Base-by-base conservation (phyloP, 2,888 invertebrate species). In the Zhuqinia jingwanae region DNA sequence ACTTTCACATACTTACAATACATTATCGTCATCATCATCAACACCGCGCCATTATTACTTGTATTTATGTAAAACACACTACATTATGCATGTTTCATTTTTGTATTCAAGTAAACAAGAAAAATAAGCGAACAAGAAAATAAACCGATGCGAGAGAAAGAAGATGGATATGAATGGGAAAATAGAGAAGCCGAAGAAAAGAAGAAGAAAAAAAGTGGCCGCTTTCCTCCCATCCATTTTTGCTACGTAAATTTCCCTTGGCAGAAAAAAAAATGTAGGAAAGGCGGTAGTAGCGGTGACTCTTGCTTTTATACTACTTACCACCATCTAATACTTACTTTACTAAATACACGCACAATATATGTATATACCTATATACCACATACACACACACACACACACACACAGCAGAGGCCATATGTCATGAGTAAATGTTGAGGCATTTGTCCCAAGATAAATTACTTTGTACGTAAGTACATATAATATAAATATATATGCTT, bases 371-470 rank as follows among this genome's bases (percentile, higher is more conserved):
- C 27, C 13, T n/a, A 42, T 42, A 42, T 53, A 17, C 53, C 13
- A 2, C 53, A 15, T 53, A 17, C 13, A 3, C 53, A 53, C n/a
- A n/a, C n/a, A n/a, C n/a, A n/a, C n/a, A n/a, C n/a, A 17, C 17
- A 15, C 11, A 17, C 13, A 53, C 53, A 53, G 53, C 17, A 36
- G 8, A 36, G 20, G 17, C n/a, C n/a, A 17, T 20, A 30, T 36
- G 85, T 78, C 78, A 42, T 2, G 73, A 78, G 79, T 73, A 79
- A 79, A 85, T 85, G 60, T 73, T 85, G 79, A 85, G 79, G 78
- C 85, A 85, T 85, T 78, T 85, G 85, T 85, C 85, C 85, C 85
- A 50, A 79, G 85, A 85, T 79, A 85, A 60, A 85, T 85, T 78
- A 85, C 78, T 63, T 60, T 25, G 56, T 53, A 56, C 56, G 17